A percentile compares a stretch with the other conserved stretches of the same genome.
Evolutionary conservation across 2,113 vertebrate genomes (phyloP).

Genomic region (Myotis lucifugus): DNA sequence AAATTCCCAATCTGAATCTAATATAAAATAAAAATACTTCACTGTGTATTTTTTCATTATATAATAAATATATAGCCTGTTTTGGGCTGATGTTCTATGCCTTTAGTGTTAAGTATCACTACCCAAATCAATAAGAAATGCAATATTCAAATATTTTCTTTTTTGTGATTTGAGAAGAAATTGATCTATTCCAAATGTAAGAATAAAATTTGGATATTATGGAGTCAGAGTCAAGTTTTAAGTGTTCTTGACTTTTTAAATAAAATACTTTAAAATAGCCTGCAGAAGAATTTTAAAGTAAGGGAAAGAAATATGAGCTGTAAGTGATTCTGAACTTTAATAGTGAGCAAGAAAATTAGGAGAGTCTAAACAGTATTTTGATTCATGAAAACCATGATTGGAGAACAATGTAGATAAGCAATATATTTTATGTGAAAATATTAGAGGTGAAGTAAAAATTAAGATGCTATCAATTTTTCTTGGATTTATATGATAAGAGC

Average conservation of each 20-base stretch:
- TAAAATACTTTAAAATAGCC: background rate
- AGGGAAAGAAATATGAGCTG: background rate
- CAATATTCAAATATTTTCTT: background rate
- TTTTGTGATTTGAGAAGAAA: background rate
- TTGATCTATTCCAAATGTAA: background rate
- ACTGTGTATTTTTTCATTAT: background rate
- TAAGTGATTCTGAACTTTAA: background rate
- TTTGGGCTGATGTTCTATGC: background rate
- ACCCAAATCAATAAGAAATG: background rate
- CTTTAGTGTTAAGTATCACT: background rate
- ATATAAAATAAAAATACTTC: background rate
- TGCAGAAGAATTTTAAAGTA: background rate
- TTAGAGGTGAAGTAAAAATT: background rate
- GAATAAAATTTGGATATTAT: background rate
- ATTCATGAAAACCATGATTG: background rate
- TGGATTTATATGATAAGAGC: background rate
- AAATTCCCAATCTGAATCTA: background rate
- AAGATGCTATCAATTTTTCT: background rate
- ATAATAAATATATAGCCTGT: background rate
- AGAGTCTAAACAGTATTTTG: background rate
- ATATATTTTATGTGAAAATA: background rate
- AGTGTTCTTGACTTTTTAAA: background rate
- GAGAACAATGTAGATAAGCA: background rate
- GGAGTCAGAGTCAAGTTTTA: background rate
- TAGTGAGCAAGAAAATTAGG: background rate